Base-by-base conservation (phyloP, 2,888 invertebrate genomes). In the Drosophila emarginata region DNA sequence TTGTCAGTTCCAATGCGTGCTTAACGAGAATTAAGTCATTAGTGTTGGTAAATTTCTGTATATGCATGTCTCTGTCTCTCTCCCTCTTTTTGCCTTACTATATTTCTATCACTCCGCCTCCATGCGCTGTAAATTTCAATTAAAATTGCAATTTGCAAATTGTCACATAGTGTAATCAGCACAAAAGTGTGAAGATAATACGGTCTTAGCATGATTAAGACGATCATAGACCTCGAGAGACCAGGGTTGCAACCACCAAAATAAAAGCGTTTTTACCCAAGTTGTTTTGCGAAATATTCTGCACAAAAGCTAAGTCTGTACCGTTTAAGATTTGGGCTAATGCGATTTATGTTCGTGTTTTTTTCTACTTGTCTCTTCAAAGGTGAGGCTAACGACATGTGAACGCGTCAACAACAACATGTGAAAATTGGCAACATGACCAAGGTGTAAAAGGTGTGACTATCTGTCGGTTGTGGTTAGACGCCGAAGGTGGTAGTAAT, bases 11-110 rank as follows among this genome's bases (percentile, higher is more conserved):
- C 21, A 45, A 21, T 45, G 45, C 68, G 69, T 82, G 82, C 80
- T 85, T 77, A 87, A 82, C 76, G 74, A 83, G 80, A 87, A 82
- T 82, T 85, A 87, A 82, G 86, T 82, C 78, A 82, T 82, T 87
- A 82, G 67, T 58, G 58, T 63, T 32, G 12, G 65, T 18, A 28
- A 26, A 26, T 39, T 50, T 56, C 51, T 12, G 15, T 9, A n/a
- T 26, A 28, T 56, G 23, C 28, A 58, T 56, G 40, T 61, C 21
- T 54, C 26, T 51, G 37, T 28, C 23, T 32, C 56, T 45, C 18
- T n/a, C 15, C 0, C 7, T 40, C 40, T 40, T 18, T 45, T 11
- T 37, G 4, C n/a, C 37, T 11, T 11, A 36, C 36, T 9, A 2
- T 32, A 5, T 40, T 37, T 36, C 26, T 5, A 3, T 26, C 26